Conservation (phyloP, 2,113 vertebrate genomes). For the Protobothrops flavoviridis region DNA sequence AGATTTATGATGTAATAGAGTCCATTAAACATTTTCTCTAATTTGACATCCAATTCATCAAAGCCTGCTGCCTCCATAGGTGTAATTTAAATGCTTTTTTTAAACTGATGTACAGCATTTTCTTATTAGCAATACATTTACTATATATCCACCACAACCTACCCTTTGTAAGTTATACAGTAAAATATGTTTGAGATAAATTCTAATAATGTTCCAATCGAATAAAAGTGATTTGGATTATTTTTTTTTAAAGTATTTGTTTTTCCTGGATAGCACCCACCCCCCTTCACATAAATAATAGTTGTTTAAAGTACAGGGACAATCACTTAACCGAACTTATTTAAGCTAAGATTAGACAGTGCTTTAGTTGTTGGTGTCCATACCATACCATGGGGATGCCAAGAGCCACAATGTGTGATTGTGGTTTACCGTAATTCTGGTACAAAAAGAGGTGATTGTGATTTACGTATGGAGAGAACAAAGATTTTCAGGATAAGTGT, state of each 20-base stretch:
- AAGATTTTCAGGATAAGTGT: not conserved
- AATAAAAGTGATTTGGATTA: not conserved
- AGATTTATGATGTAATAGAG: slow-evolving; percentile 42
- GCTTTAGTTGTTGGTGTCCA: not conserved
- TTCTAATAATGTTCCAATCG: not conserved
- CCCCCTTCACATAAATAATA: not conserved
- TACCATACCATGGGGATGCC: not conserved
- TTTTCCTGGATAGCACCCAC: not conserved
- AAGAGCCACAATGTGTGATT: not conserved
- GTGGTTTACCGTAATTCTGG: not conserved
- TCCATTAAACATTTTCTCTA: slow-evolving; percentile 23
- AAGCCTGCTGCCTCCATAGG: slow-evolving; percentile 24
- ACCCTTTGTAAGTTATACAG: not conserved
- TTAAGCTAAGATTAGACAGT: not conserved
- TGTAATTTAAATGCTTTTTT: slow-evolving; percentile 19
- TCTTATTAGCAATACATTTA: not conserved
- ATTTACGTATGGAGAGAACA: not conserved
- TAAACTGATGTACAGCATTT: not conserved
- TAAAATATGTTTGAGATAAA: not conserved
- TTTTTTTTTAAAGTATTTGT: not conserved
- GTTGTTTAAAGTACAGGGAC: not conserved
- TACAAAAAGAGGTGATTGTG: not conserved
- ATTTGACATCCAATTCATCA: slow-evolving; percentile 55
- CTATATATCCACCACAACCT: not conserved
- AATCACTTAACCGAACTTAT: not conserved